These are phyloP conservation scores for Choristoneura rosaceana DNA, from an alignment of 2,888 invertebrate genomes.

Conservation along the genomic window DNA sequence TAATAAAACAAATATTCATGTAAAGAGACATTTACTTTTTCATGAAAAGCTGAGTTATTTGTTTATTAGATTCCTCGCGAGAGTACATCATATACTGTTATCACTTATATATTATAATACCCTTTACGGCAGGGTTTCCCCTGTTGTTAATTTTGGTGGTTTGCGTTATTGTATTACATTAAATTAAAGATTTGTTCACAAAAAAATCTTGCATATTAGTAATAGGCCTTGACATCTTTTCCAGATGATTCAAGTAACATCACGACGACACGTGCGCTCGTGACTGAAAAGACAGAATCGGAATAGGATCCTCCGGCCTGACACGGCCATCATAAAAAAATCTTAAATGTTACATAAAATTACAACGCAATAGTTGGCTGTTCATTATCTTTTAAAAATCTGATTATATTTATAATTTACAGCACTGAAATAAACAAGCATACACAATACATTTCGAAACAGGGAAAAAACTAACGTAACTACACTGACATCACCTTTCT, in stretches of 20 bases:
- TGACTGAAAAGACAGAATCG: too few species aligned
- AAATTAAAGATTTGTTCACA: background rate
- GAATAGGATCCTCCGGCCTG: too few species aligned
- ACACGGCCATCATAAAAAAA: too few species aligned
- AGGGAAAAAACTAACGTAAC: too few species aligned
- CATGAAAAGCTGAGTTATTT: slow-evolving; percentile 5
- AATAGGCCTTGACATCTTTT: too few species aligned
- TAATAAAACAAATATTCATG: slow-evolving; percentile 12
- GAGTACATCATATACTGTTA: background rate
- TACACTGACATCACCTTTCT: too few species aligned
- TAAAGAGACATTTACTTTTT: slow-evolving; percentile 9
- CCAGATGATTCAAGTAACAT: too few species aligned
- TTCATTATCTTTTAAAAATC: too few species aligned
- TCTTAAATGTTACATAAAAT: background rate
- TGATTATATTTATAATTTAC: too few species aligned
- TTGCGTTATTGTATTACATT: background rate
- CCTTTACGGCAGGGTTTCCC: background rate
- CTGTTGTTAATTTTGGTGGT: background rate
- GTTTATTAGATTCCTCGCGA: background rate
- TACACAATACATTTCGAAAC: too few species aligned
- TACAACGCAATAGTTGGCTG: background rate
- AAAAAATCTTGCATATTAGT: background rate
- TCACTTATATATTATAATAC: background rate
- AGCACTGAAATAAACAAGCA: too few species aligned
- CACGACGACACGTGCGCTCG: too few species aligned